Evolutionary conservation across 1,140 invertebrate species (phyloP), one percentile per base, ranked within the genome.

Genomic region (Heliconius hewitsoni): DNA sequence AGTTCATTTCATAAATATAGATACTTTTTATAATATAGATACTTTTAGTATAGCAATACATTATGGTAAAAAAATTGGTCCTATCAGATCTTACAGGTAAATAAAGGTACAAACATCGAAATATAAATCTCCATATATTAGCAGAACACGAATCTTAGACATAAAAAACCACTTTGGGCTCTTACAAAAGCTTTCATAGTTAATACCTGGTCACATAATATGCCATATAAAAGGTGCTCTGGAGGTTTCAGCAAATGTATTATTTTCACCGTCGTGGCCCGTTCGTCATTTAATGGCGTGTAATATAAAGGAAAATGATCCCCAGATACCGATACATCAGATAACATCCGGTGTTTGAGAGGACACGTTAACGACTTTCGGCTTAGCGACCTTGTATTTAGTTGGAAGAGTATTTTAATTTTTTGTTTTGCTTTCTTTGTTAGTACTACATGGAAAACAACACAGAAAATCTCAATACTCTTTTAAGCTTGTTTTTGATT

Each of bases 281-380:
- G 71, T 81, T 80, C 77, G 71, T 18, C 76, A 60, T 55, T 66
- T 80, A 50, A 76, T 76, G 23, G 74, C 73, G 77, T 74, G 79
- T 82, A 73, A 73, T 73, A 76, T 83, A 79, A 81, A 84, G 82
- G 79, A 80, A 83, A 80, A 78, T 79, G 76, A 34, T 34, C 70
- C 74, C 60, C 73, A 74, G 76, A 46, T 73, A 76, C 81, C 84
- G 83, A 86, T 88, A 84, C 84, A 86, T 86, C 82, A 85, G 71
- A 81, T 71, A 74, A 84, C 83, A 82, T 88, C 86, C 85, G 86
- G 81, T 80, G 81, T 81, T 66, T 66, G 83, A 86, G 83, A 85
- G 82, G 74, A 73, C 77, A 78, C 73, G 81, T 86, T 83, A 86
- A 86, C 81, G 83, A 86, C 78, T 81, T 74, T 73, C 80, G 75